Evolutionary conservation across 2,888 invertebrate genomes (phyloP), one percentile per base, ranked within the genome.

Genomic region (Sarcophaga subvicina): DNA sequence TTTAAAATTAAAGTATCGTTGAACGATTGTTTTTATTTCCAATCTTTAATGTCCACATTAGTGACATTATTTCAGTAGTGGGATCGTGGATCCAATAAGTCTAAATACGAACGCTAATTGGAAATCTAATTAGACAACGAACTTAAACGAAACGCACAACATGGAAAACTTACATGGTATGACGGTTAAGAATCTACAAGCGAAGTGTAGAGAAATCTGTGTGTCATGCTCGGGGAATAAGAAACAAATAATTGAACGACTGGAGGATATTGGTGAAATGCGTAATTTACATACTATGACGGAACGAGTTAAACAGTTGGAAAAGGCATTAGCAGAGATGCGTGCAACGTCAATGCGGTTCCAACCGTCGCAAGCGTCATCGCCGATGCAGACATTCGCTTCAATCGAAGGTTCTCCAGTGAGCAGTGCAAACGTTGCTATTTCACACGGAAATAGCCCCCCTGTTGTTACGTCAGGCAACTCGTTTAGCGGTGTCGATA

Each of bases 31-130:
- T 37, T 37, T 37, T 6, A 37, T 37, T 37, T 6, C 37, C 0
- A 37, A 6, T 6, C 6, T 6, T 37, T 37, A 37, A 37, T 37
- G 37, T 37, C 37, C 6, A 37, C 37, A 6, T 37, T 89, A 49
- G 37, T 69, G 95, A 88, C 14, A 47, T 27, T 62, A 62, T 54
- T 17, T 49, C 49, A 77, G 14, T 64, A 45, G 66, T 22, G 37
- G 66, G 47, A 22, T 59, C 0, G 1, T n/a, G 17, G 20, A 12
- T 66, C 59, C 14, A 14, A 22, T n/a, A 60, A 22, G 70, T n/a
- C 45, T 71, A 71, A n/a, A 71, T n/a, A 25, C 17, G 6, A 72
- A 12, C 37, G 25, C 47, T 70, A 25, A 22, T 54, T 54, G 25
- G 6, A 37, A 37, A 37, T 37, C 6, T 1, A 37, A 6, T 37